phyloP scores from a whole-genome alignment of 1,140 invertebrate genomes.

The Copidosoma floridanum region DNA sequence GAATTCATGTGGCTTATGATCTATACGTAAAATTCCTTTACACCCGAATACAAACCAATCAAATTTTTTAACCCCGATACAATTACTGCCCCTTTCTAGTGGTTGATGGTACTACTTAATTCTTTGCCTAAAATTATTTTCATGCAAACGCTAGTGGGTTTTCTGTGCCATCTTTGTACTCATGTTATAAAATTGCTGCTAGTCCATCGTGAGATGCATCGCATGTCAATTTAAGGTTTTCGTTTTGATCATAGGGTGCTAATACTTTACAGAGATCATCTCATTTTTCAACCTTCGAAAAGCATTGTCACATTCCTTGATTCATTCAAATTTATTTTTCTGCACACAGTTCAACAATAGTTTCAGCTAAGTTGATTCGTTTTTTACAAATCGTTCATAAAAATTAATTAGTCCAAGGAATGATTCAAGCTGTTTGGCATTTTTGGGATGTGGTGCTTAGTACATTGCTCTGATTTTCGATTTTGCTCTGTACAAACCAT shows the following conservation, averaged over 20 bases:
- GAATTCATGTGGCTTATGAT: constrained; percentile 44
- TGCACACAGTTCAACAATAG: constrained; percentile 9
- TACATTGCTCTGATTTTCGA: constrained; percentile 30
- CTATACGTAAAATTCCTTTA: constrained; percentile 44
- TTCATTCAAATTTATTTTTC: constrained; percentile 2
- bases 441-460: constrained; percentile 21
- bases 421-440: constrained; percentile 21
- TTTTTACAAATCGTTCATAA: constrained; percentile 31
- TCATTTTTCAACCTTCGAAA: constrained; percentile 18
- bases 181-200: constrained; percentile 54
- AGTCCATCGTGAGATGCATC: constrained; percentile 57
- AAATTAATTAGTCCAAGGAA: constrained; percentile 37
- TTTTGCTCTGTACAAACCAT: constrained; percentile 32
- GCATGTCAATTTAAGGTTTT: constrained; percentile 47
- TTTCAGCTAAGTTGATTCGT: constrained; percentile 7
- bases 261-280: constrained; percentile 29
- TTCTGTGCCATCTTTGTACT: constrained; percentile 41
- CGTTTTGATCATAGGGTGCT: constrained; percentile 46
- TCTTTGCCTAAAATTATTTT: constrained; percentile 39
- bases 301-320: not conserved
- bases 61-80: constrained; percentile 36
- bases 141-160: constrained; percentile 26
- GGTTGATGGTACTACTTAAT: constrained; percentile 49
- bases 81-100: constrained; percentile 53
- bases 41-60: constrained; percentile 51